Evolutionary conservation across 2,113 vertebrate species (phyloP), one percentile per base, ranked within the genome.

Genomic region (Lampris megalopsis): DNA sequence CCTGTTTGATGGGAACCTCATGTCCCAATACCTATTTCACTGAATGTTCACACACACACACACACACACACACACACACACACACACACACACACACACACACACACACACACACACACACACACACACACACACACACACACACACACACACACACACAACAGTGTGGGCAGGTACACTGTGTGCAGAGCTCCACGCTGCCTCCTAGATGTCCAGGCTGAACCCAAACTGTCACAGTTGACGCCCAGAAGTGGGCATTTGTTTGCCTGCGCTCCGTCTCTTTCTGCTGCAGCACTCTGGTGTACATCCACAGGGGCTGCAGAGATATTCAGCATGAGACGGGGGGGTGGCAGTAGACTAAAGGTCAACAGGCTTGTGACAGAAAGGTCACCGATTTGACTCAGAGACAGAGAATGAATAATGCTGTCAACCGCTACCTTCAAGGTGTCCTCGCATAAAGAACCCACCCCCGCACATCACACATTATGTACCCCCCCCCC

Each of bases 391-490:
- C 56, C 45, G 36, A n/a, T 40, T 69, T 42, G 24, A 24, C 24
- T 64, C 43, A 5, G 7, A 5, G 40, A n/a, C 38, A 73, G 35
- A 43, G 0, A 68, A 59, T 47, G 5, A 40, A 56, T 45, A 38
- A n/a, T 0, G 1, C 37, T 70, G 9, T 68, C 1, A 64, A 10
- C 9, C 45, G 7, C 48, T 42, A 24, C 59, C 9, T 43, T 71
- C 10, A 71, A 66, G 9, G 10, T 71, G 52, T 58, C 72, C 6
- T 57, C 67, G 6, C 62, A 42, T 57, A 50, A 3, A 2, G 71
- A 62, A 45, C 1, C 43, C 7, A 45, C 43, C 43, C 43, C 43
- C 43, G 7, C 4, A 60, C 11, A 8, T 72, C 64, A 24, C 43
- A 60, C 8, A 36, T 42, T 24, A 24, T 0, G 24, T 24, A 24